These are phyloP conservation scores for Drosophila meridionalis DNA, from an alignment of 2,888 invertebrate species.

Conservation along the genomic window DNA sequence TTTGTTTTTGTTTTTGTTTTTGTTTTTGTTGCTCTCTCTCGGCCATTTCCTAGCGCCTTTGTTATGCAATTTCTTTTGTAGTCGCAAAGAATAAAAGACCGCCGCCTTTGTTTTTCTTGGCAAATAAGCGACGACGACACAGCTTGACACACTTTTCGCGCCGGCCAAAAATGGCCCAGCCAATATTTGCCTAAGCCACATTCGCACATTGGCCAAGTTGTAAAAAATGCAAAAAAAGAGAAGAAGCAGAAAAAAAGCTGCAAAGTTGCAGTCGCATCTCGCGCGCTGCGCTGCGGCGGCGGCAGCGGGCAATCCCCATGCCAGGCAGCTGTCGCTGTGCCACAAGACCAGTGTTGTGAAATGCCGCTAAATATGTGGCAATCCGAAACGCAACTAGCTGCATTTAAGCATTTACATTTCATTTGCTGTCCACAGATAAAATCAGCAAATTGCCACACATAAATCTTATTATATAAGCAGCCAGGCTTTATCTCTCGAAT, in stretches of 20 bases:
- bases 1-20: conserved; percentile 1
- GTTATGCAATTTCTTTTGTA: conserved; percentile 60
- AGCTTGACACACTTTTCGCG: conserved; percentile 68
- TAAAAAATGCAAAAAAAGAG: conserved; percentile 31
- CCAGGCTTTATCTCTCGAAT: not conserved
- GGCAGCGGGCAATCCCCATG: not conserved
- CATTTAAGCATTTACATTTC: conserved; percentile 13
- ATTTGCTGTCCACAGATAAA: conserved; percentile 26
- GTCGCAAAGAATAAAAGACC: conserved; percentile 48
- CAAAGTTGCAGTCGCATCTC: conserved; percentile 53
- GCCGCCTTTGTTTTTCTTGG: conserved; percentile 48
- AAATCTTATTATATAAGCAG: conserved; percentile 42
- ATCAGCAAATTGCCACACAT: conserved; percentile 40
- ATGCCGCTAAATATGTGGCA: conserved; percentile 49
- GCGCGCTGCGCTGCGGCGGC: not conserved
- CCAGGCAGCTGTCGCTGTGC: not conserved
- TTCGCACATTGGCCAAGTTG: conserved; percentile 19
- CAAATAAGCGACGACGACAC: conserved; percentile 25
- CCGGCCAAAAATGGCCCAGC: conserved; percentile 51
- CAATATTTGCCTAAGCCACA: conserved; percentile 50
- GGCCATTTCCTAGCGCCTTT: conserved; percentile 64
- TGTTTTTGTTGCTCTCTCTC: conserved; percentile 41
- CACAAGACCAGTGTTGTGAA: conserved; percentile 36
- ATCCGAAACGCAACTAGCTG: conserved; percentile 39
- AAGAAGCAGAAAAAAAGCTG: conserved; percentile 10